These are phyloP conservation scores for Sebastes trivittatus DNA, from an alignment of 2,797 vertebrate genomes.

Conservation along the genomic window DNA sequence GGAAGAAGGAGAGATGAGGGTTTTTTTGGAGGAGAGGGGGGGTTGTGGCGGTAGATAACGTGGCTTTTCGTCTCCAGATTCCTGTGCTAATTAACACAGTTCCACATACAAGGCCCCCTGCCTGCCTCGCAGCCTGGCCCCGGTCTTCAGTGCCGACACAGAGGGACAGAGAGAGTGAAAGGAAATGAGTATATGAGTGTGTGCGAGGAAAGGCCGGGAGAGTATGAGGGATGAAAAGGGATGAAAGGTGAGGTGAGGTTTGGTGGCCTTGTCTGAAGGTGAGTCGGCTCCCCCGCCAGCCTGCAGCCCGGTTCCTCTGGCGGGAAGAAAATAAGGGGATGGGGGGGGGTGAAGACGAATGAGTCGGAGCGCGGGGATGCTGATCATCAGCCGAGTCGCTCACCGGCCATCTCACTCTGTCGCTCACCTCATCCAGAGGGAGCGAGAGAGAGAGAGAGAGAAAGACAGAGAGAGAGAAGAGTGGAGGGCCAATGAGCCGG, in stretches of 20 bases:
- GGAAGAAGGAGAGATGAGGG: constrained; percentile 29
- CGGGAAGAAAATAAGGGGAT: constrained; percentile 3
- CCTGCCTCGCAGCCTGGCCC: constrained; percentile 60
- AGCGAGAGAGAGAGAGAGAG: constrained; percentile 2
- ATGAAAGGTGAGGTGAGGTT: constrained; percentile 68
- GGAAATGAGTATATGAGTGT: not conserved
- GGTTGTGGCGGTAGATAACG: constrained; percentile 68
- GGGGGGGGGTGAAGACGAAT: constrained; percentile 74
- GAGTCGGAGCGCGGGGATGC: constrained; percentile 54
- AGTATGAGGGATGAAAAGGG: constrained; percentile 43
- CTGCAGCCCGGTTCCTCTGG: constrained; percentile 57
- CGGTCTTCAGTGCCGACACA: constrained; percentile 57
- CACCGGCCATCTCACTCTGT: constrained; percentile 49
- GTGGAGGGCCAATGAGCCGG: constrained; percentile 70
- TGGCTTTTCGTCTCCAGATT: constrained; percentile 75
- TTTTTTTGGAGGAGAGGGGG: constrained; percentile 19
- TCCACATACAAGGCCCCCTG: constrained; percentile 69
- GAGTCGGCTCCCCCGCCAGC: constrained; percentile 63
- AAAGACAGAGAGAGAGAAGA: constrained; percentile 21
- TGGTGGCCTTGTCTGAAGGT: constrained; percentile 83
- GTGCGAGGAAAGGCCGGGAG: constrained; percentile 18
- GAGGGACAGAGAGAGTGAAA: constrained; percentile 28
- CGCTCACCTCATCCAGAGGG: constrained; percentile 51
- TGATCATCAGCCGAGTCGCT: constrained; percentile 66
- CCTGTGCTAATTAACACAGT: constrained; percentile 83